These are phyloP conservation scores for Cosmopolites sordidus DNA, from an alignment of 2,888 invertebrate genomes.

Conservation along the genomic window DNA sequence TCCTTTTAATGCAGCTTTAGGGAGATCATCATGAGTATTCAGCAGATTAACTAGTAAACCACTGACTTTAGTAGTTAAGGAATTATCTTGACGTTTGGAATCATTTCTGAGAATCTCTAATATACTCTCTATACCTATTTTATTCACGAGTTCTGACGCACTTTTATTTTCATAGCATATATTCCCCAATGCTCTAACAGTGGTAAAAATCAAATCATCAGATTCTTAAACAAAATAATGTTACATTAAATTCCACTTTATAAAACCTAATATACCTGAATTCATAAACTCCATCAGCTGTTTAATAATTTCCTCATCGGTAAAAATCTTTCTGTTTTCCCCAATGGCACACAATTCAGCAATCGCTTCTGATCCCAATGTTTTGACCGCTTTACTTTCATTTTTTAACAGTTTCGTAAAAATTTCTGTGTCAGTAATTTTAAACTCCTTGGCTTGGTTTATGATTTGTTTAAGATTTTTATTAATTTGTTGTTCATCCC, in stretches of 20 bases:
- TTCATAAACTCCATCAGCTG: constrained; percentile 57
- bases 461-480: constrained; percentile 51
- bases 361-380: constrained; percentile 63
- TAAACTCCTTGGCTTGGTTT: constrained; percentile 46
- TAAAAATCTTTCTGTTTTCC: constrained; percentile 66
- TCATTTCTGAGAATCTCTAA: constrained; percentile 37
- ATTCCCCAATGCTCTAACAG: constrained; percentile 80
- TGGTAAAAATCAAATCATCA: constrained; percentile 59
- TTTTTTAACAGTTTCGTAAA: constrained; percentile 48
- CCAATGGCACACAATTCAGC: constrained; percentile 81
- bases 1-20: constrained; percentile 56
- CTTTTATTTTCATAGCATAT: constrained; percentile 83
- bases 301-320: constrained; percentile 57
- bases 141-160: constrained; percentile 53
- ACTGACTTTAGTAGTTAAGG: constrained; percentile 55
- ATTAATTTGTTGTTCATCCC: constrained; percentile 50
- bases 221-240: constrained; percentile 9
- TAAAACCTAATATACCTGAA: constrained; percentile 40
- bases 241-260: too few relatives aligned
- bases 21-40: constrained; percentile 66
- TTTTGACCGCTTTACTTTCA: constrained; percentile 52
- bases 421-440: constrained; percentile 50
- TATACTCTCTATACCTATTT: constrained; percentile 39
- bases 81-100: constrained; percentile 29
- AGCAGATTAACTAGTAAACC: constrained; percentile 78